These are phyloP conservation scores for Drosophila neutralis DNA, from an alignment of 2,888 invertebrate genomes.

Conservation along the genomic window DNA sequence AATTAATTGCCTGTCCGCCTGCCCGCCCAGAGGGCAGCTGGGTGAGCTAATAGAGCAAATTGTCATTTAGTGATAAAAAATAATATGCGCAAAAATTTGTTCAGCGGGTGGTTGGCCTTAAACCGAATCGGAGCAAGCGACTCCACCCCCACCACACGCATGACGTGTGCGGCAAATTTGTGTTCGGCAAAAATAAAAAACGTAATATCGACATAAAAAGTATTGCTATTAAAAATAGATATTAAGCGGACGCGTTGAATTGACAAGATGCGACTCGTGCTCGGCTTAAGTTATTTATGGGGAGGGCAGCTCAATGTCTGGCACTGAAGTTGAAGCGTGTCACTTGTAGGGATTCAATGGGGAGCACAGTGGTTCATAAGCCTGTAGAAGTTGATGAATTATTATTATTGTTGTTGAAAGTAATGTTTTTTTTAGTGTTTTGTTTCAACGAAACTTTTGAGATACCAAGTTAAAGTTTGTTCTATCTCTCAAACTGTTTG, in stretches of 20 bases:
- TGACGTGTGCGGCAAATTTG: conserved; percentile 63
- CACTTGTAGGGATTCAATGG: conserved; percentile 62
- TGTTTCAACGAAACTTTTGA: neutral
- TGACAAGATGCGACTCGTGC: conserved; percentile 20
- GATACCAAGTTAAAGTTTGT: neutral
- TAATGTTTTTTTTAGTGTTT: neutral
- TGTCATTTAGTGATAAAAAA: conserved; percentile 54
- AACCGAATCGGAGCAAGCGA: conserved; percentile 28
- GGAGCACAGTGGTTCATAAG: conserved; percentile 24
- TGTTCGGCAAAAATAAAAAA: conserved; percentile 1
- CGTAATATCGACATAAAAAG: conserved; percentile 16
- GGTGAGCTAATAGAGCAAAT: conserved; percentile 69
- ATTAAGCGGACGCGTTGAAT: conserved; percentile 62
- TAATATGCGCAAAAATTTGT: conserved; percentile 17
- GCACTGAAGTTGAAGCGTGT: conserved; percentile 19
- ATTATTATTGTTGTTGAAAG: neutral
- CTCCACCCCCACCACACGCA: conserved; percentile 41
- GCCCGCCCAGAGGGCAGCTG: conserved; percentile 50
- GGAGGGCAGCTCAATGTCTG: conserved; percentile 11
- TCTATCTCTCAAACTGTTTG: neutral
- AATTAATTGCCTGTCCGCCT: conserved; percentile 64
- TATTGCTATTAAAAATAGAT: conserved; percentile 47
- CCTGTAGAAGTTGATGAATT: neutral
- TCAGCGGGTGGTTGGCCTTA: conserved; percentile 54
- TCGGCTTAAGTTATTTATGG: conserved; percentile 44